A percentile compares a stretch with the other conserved stretches of the same genome.
Evolutionary conservation across 2,797 vertebrate species (phyloP).

Genomic region (Chelon auratus): DNA sequence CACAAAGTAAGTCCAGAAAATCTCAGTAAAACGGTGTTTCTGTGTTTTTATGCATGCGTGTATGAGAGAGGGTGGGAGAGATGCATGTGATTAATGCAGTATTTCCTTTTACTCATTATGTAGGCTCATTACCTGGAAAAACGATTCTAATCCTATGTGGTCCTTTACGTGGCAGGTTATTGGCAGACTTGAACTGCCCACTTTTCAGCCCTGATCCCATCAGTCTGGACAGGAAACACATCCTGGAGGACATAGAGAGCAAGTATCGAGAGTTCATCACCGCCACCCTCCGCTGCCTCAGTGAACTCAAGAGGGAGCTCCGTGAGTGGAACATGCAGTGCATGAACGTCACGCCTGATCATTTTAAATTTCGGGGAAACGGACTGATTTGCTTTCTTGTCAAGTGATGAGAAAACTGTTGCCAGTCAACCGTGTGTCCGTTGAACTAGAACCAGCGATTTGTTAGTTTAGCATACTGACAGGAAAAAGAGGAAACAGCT

Average conservation of each 20-base stretch:
- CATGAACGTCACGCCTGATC: too few species aligned
- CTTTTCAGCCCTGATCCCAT: slow-evolving; percentile 71
- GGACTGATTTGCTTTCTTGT: background rate
- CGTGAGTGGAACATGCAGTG: slow-evolving; percentile 65
- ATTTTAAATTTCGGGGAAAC: background rate
- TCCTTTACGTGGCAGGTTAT: slow-evolving; percentile 62
- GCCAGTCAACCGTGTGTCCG: too few species aligned
- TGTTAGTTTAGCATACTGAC: background rate
- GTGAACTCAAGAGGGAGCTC: slow-evolving; percentile 82
- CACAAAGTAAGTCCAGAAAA: slow-evolving; percentile 77
- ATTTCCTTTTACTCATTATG: too few species aligned
- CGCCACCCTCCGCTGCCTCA: slow-evolving; percentile 78
- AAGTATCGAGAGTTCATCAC: slow-evolving; percentile 82
- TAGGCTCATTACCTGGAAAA: background rate
- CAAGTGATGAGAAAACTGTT: background rate
- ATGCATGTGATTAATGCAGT: background rate
- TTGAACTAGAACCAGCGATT: background rate
- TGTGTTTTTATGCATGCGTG: slow-evolving; percentile 9
- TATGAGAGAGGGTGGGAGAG: background rate
- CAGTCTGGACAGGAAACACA: slow-evolving; percentile 76
- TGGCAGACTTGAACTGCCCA: slow-evolving; percentile 75
- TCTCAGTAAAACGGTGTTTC: background rate
- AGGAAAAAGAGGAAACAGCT: background rate
- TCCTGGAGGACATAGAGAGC: slow-evolving; percentile 80
- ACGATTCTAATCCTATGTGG: background rate